Evolutionary conservation across 2,113 vertebrate genomes (phyloP).

Genomic region (Eublepharis macularius): DNA sequence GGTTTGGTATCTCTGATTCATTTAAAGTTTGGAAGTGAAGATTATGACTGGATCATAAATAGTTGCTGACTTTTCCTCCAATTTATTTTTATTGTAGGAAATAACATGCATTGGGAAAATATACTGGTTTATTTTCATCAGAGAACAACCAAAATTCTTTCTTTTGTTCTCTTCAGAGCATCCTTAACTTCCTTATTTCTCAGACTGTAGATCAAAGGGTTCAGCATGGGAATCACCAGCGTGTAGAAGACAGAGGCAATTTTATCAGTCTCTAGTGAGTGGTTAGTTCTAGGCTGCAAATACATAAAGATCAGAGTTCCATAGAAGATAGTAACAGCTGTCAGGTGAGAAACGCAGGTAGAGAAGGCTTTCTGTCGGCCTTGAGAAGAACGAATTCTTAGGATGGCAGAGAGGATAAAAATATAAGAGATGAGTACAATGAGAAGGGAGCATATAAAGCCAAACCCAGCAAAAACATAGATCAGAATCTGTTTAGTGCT

Average conservation of each 20-base stretch:
- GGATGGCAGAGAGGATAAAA: slow-evolving; percentile 43
- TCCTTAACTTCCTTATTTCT: slow-evolving; percentile 23
- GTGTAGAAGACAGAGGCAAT: slow-evolving; percentile 20
- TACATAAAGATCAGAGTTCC: slow-evolving; percentile 19
- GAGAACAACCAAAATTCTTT: neutral
- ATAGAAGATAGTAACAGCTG: slow-evolving; percentile 1
- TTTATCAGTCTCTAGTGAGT: slow-evolving; percentile 2
- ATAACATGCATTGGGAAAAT: no score
- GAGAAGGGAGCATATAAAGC: slow-evolving; percentile 58
- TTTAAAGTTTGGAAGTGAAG: no score
- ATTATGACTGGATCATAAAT: no score
- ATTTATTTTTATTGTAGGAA: no score
- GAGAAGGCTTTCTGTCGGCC: neutral
- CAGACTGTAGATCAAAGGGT: slow-evolving; percentile 21
- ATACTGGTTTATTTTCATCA: neutral
- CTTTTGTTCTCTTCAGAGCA: neutral
- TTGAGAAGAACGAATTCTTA: slow-evolving; percentile 48
- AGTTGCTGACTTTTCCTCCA: no score
- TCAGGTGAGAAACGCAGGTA: neutral
- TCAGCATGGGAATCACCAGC: slow-evolving; percentile 12
- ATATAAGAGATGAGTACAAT: slow-evolving; percentile 58
- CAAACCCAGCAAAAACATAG: slow-evolving; percentile 60
- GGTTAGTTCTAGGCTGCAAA: neutral
- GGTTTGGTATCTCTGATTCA: no score
- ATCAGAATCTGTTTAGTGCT: slow-evolving; percentile 51